Base-by-base conservation (phyloP, 2,797 vertebrate species). In the Pteronotus mesoamericanus region DNA sequence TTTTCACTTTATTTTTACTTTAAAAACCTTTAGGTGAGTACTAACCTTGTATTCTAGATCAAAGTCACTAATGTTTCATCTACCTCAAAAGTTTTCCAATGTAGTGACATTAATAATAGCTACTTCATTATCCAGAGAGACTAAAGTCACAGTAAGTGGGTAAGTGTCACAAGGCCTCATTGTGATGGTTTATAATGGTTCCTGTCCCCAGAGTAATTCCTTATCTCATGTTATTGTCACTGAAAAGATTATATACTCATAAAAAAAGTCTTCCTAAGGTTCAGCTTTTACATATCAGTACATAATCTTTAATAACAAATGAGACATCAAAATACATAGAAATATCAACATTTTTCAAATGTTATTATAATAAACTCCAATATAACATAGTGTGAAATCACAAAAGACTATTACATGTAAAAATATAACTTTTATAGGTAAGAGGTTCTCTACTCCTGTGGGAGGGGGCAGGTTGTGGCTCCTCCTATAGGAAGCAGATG, bases 1-100 rank as follows among this genome's bases (percentile, higher is more conserved):
- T 78, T 87, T 94, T 94, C 22, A 84, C 15, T 24, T 88, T 80
- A 91, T 86, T 91, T 94, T 97, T 80, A 91, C 53, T 77, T 90
- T 89, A 55, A 86, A 94, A 95, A 68, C 9, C 22, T 84, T 77
- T 53, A 89, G 5, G 0, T 15, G 94, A 75, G 16, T 78, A 37
- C 6, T 88, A 86, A 94, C 19, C 29, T 90, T 68, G 4, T 86
- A 79, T 32, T 80, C 14, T 34, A 90, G 32, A 68, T 87, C 15
- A 94, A 96, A 95, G 53, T 82, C 59, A 72, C 14, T 84, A 80
- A 79, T 34, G 12, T 64, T 94, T 89, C 66, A 4, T 53, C 75
- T 84, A 32, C 79, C 84, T 91, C 39, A 92, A 88, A 91, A 46
- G 32, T 59, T 69, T 80, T 86, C 34, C 71, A 69, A 4, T 82